Evolutionary conservation across 2,113 vertebrate species (phyloP).

Genomic region (Microtus richardsoni): DNA sequence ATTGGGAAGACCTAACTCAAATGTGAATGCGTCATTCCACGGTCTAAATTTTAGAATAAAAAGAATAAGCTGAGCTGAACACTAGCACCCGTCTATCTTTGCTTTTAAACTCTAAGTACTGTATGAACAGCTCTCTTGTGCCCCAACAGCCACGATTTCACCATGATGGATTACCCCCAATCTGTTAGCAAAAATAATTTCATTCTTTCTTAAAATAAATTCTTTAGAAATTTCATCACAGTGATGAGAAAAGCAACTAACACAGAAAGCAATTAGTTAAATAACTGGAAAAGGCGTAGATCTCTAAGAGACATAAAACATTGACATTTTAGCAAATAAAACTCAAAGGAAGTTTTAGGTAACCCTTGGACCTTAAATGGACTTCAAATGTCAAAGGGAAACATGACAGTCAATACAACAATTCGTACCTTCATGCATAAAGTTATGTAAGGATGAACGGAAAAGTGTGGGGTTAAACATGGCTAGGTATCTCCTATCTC

Average conservation of each 20-base stretch:
- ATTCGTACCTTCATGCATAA: neutral
- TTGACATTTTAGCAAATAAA: neutral
- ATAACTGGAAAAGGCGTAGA: too few species aligned
- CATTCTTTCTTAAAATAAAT: neutral
- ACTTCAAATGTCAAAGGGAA: neutral
- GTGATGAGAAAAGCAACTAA: neutral
- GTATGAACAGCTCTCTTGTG: neutral
- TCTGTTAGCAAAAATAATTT: neutral
- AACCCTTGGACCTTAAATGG: neutral
- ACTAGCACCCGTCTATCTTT: too few species aligned
- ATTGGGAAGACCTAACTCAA: neutral
- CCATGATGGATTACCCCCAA: neutral
- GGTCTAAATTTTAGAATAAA: neutral
- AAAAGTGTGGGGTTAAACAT: neutral
- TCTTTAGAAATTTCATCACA: neutral
- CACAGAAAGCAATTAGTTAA: neutral
- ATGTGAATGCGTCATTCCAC: neutral
- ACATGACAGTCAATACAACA: neutral
- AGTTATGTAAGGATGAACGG: neutral
- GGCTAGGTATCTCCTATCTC: neutral
- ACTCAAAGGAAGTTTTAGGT: neutral
- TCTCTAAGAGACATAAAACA: too few species aligned
- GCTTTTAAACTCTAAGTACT: neutral
- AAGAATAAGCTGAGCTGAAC: neutral
- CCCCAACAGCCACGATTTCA: neutral